Evolutionary conservation across 2,797 vertebrate genomes (phyloP).

Genomic region (Protonibea diacanthus): DNA sequence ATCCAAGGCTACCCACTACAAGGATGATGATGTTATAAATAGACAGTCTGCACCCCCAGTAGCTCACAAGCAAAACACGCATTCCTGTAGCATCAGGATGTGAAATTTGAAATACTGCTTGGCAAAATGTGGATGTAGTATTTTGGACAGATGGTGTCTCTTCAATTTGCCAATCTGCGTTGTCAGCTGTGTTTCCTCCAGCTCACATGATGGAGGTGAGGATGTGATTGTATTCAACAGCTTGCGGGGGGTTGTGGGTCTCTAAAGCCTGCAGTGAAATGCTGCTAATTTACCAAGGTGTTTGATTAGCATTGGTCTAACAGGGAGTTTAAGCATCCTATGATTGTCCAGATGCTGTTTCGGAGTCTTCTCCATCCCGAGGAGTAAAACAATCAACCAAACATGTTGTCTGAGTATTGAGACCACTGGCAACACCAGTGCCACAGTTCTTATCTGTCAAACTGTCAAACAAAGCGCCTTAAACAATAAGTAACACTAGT

Average conservation of each 20-base stretch:
- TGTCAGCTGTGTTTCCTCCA: not conserved
- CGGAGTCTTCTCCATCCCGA: not conserved
- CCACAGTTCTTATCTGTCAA: not conserved
- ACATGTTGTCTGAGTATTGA: not conserved
- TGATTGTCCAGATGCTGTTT: not conserved
- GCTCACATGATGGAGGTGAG: slow-evolving; percentile 22
- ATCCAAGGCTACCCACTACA: slow-evolving; percentile 42
- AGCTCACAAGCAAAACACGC: slow-evolving; percentile 26
- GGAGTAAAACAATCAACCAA: not conserved
- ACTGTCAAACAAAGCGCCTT: not conserved
- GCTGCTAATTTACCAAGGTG: not conserved
- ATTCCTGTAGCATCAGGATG: not conserved
- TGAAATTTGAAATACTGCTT: not conserved
- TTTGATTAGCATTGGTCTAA: slow-evolving; percentile 7
- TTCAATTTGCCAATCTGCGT: not conserved
- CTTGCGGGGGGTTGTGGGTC: not conserved
- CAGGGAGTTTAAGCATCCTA: not conserved
- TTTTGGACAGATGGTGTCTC: slow-evolving; percentile 8
- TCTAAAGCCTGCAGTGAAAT: slow-evolving; percentile 17
- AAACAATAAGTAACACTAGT: not conserved
- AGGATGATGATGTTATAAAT: slow-evolving; percentile 35
- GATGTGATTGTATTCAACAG: slow-evolving; percentile 6
- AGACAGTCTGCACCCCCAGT: slow-evolving; percentile 17
- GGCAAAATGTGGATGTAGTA: not conserved
- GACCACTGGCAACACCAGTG: not conserved